A percentile compares a stretch with the other conserved stretches of the same genome.
Evolutionary conservation across 2,797 vertebrate species (phyloP).

Genomic region (Sebastes variabilis): DNA sequence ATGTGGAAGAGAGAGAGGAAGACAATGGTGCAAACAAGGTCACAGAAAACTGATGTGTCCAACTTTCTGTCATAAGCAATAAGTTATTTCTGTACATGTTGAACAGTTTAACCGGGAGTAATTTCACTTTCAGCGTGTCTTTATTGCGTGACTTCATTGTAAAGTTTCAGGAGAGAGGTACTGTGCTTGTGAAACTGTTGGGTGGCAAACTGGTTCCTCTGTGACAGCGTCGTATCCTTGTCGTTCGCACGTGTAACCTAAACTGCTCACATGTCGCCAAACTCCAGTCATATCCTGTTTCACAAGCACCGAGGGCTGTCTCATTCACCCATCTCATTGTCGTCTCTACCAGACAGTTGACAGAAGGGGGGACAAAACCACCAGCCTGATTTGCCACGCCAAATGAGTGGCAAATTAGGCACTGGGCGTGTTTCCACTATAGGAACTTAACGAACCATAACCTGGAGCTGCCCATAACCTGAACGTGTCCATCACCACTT

Average conservation of each 20-base stretch:
- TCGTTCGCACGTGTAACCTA: rapidly evolving
- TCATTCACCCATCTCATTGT: neutral
- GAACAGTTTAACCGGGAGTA: neutral
- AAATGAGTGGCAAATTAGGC: neutral
- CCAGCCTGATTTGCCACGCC: neutral
- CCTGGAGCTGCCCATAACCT: neutral
- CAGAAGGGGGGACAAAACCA: neutral
- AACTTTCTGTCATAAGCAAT: neutral
- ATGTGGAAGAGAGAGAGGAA: neutral
- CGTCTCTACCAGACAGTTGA: neutral
- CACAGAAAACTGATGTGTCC: neutral
- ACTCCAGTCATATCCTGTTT: constrained; percentile 18
- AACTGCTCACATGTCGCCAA: neutral
- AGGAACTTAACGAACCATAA: neutral
- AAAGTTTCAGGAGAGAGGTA: neutral
- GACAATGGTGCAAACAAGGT: neutral
- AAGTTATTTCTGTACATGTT: neutral
- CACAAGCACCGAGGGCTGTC: neutral
- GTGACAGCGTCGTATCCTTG: neutral
- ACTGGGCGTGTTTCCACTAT: neutral
- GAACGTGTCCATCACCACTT: neutral
- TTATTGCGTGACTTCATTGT: neutral
- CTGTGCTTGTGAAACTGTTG: neutral
- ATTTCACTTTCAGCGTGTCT: neutral
- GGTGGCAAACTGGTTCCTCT: neutral